These are phyloP conservation scores for Thaleichthys pacificus DNA, from an alignment of 2,797 vertebrate genomes.

Conservation along the genomic window DNA sequence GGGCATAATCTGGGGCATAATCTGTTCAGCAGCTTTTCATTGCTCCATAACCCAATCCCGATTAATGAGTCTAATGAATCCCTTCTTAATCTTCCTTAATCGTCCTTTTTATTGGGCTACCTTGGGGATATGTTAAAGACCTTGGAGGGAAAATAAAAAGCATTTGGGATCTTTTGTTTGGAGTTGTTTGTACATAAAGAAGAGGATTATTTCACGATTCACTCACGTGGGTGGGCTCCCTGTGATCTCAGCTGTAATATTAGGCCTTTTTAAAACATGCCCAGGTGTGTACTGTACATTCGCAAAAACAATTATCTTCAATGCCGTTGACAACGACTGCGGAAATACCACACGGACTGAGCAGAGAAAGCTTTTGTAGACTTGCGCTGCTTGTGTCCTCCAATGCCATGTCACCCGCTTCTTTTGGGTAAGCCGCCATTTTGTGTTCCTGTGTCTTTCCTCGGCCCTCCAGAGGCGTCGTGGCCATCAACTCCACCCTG, in stretches of 20 bases:
- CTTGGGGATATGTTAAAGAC: background rate
- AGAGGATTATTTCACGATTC: background rate
- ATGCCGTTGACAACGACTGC: too few relatives aligned
- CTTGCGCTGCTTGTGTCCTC: background rate
- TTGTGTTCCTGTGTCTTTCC: background rate
- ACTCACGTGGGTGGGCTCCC: background rate
- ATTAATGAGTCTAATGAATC: conserved; percentile 10
- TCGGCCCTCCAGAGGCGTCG: conserved; percentile 72
- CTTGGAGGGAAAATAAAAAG: background rate
- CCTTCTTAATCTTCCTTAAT: conserved; percentile 4
- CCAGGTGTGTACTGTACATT: too few relatives aligned
- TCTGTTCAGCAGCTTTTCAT: background rate
- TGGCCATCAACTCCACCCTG: conserved; percentile 76
- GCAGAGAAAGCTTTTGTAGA: background rate
- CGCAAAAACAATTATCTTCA: too few relatives aligned
- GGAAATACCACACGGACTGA: too few relatives aligned
- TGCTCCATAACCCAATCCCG: background rate
- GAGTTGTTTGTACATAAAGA: background rate
- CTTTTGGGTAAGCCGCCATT: background rate
- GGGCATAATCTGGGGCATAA: background rate
- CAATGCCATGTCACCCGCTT: background rate
- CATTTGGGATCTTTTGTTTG: background rate
- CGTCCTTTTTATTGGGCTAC: background rate
- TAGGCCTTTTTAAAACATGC: too few relatives aligned
- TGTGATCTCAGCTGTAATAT: background rate